phyloP scores from a whole-genome alignment of 2,888 invertebrate genomes.

The Drosophila monieri region DNA sequence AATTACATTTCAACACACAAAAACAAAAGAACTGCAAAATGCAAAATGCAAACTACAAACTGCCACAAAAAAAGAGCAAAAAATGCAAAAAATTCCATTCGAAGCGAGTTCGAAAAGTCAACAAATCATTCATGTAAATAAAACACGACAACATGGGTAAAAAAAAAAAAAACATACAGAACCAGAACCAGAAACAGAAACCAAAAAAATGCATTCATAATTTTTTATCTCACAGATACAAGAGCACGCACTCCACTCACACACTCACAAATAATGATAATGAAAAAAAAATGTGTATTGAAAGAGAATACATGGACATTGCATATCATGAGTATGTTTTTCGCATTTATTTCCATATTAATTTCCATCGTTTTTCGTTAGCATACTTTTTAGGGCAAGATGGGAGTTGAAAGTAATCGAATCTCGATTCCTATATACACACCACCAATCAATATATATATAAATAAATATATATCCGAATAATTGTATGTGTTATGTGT shows the following conservation, averaged over 20 bases:
- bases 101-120: conserved; percentile 44
- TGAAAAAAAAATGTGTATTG: conserved; percentile 9
- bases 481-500: conserved; percentile 84
- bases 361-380: conserved; percentile 31
- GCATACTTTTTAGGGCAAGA: conserved; percentile 49
- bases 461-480: conserved; percentile 58
- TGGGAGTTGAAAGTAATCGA: conserved; percentile 44
- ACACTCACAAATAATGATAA: conserved; percentile 9
- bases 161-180: conserved; percentile 14
- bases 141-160: conserved; percentile 33
- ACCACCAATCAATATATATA: conserved; percentile 42
- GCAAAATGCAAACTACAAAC: too few species aligned
- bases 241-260: conserved; percentile 17
- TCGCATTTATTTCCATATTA: conserved; percentile 34
- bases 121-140: conserved; percentile 64
- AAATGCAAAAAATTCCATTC: neutral
- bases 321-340: conserved; percentile 46
- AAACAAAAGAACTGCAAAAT: conserved; percentile 18
- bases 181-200: neutral
- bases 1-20: conserved; percentile 39
- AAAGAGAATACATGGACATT: conserved; percentile 16
- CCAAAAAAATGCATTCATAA: conserved; percentile 36
- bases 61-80: neutral
- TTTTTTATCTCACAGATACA: conserved; percentile 28
- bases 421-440: conserved; percentile 31